Evolutionary conservation across 1,140 invertebrate species (phyloP), one percentile per base, ranked within the genome.

Genomic region (Leptonema lineaticorne): DNA sequence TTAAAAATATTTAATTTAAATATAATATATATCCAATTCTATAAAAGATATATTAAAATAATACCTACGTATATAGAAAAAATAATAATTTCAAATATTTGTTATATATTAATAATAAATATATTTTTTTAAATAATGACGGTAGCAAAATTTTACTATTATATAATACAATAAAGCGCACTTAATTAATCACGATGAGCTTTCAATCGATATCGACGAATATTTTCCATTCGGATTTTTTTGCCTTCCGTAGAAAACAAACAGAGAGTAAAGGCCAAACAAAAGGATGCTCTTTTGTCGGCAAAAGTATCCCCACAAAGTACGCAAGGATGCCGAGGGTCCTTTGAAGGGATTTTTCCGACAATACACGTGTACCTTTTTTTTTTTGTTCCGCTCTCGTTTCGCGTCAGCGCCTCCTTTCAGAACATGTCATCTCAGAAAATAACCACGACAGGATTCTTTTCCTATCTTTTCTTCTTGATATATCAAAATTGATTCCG

Each of bases 381-480:
- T 48, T 48, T 46, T 33, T 11, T 7, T 16, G 45, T 48, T 57
- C 14, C 6, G 53, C 24, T 20, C 46, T 48, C 30, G 9, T 60
- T 60, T 33, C 58, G 33, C 33, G 58, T 60, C 58, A 60, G 58
- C 58, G 58, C 58, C 58, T 60, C 58, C 24, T 41, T 60, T 60
- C 27, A 28, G 16, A 11, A 24, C 46, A 18, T 9, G 16, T 41
- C 37, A 41, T 41, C 37, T 41, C 37, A 11, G 37, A 1, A 41
- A 41, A 41, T 41, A 41, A 27, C 48, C n/a, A 11, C 20, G 20
- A 53, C 48, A 53, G 48, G 48, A 22, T 53, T 20, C 48, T 11
- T 53, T 53, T 18, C 20, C 2, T 41, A 41, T 41, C 37, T 9
- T 22, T 53, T 48, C 16, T 53, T 3, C 48, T 9, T 9, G 22